These are phyloP conservation scores for Mola mola DNA, from an alignment of 2,113 vertebrate species.

Conservation along the genomic window DNA sequence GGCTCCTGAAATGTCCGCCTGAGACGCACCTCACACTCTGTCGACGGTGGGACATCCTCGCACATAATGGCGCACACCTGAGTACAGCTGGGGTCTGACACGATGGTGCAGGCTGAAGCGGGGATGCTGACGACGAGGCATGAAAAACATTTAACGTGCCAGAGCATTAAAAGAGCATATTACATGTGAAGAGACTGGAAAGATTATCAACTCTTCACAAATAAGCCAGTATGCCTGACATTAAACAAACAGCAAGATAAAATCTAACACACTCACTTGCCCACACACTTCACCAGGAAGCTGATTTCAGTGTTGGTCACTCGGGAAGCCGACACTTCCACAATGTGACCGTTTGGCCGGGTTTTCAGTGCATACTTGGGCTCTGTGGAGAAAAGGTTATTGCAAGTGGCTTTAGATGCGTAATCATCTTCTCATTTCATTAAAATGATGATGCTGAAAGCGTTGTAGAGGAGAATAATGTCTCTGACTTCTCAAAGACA, in stretches of 20 bases:
- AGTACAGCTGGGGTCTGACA: slow-evolving; percentile 88
- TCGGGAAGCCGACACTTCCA: slow-evolving; percentile 76
- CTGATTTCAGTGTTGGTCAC: slow-evolving; percentile 84
- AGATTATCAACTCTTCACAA: too few species aligned
- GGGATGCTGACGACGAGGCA: slow-evolving; percentile 82
- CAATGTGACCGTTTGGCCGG: slow-evolving; percentile 78
- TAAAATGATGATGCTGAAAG: not conserved
- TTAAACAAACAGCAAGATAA: too few species aligned
- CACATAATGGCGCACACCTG: slow-evolving; percentile 81
- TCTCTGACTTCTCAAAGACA: too few species aligned
- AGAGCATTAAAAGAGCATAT: too few species aligned
- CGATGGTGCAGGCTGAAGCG: slow-evolving; percentile 88
- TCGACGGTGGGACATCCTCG: slow-evolving; percentile 65
- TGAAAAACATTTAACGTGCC: too few species aligned
- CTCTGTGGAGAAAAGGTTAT: slow-evolving; percentile 75
- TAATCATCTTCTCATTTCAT: slow-evolving; percentile 1
- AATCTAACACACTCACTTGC: slow-evolving; percentile 80
- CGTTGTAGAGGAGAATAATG: too few species aligned
- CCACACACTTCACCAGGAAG: slow-evolving; percentile 90
- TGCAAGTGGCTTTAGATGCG: not conserved
- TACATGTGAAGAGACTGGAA: not conserved
- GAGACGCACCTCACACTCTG: slow-evolving; percentile 83
- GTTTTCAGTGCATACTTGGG: slow-evolving; percentile 80
- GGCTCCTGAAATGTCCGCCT: slow-evolving; percentile 85
- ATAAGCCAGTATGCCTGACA: too few species aligned